A percentile compares a stretch with the other conserved stretches of the same genome.
Evolutionary conservation across 1,140 invertebrate species (phyloP).

Genomic region (Ceratina japonica): DNA sequence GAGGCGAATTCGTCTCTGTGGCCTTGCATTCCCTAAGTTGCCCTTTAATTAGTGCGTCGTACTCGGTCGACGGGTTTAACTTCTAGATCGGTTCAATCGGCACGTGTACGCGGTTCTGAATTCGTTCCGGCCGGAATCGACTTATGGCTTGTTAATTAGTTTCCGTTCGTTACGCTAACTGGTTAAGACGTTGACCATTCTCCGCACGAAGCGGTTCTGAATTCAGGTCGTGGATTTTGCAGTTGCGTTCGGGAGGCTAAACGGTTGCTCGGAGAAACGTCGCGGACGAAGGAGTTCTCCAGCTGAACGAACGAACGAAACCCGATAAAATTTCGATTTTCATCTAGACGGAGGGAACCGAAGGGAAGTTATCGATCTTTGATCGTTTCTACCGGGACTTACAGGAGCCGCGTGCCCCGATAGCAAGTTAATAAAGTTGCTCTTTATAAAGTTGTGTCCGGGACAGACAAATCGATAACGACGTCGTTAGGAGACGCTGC

Average conservation of each 20-base stretch:
- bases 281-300: background rate
- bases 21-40: slow-evolving; percentile 56
- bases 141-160: slow-evolving; percentile 68
- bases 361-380: background rate
- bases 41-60: slow-evolving; percentile 68
- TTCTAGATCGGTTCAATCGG: slow-evolving; percentile 61
- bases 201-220: background rate
- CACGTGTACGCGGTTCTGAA: slow-evolving; percentile 59
- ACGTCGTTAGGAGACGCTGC: slow-evolving; percentile 63
- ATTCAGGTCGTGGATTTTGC: background rate
- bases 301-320: background rate
- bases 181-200: slow-evolving; percentile 55
- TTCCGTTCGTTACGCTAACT: slow-evolving; percentile 62
- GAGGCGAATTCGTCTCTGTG: slow-evolving; percentile 28
- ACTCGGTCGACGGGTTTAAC: slow-evolving; percentile 49
- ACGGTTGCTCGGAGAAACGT: background rate
- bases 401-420: background rate
- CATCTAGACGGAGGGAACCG: background rate
- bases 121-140: slow-evolving; percentile 53
- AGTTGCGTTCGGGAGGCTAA: too few relatives aligned
- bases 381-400: background rate
- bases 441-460: slow-evolving; percentile 37
- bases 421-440: slow-evolving; percentile 49
- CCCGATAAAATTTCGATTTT: background rate
- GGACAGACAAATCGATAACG: slow-evolving; percentile 60